A percentile compares a stretch with the other conserved stretches of the same genome.
Conservation (phyloP, 35 echinoderm and acorn worm genomes). For the Strongylocentrotus purpuratus region DNA sequence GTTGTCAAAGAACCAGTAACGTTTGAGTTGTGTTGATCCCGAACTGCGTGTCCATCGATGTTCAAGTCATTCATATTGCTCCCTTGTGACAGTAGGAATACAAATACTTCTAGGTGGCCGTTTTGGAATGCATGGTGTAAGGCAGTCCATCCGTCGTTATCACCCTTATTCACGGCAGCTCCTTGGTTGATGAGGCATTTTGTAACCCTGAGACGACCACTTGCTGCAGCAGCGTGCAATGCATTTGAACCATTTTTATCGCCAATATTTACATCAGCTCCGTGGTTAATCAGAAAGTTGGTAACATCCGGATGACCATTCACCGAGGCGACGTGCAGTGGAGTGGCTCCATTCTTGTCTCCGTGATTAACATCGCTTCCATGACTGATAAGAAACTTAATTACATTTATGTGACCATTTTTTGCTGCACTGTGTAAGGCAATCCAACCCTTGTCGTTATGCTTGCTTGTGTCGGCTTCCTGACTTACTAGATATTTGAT, state of each 20-base stretch:
- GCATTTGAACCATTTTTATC: background rate
- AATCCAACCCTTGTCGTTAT: background rate
- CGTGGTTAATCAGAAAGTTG: background rate
- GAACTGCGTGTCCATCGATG: background rate
- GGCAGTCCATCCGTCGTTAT: background rate
- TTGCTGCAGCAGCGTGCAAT: background rate
- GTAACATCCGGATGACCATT: background rate
- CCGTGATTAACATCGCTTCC: too few species aligned
- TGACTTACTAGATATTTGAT: background rate
- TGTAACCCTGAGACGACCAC: background rate
- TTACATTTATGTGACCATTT: too few species aligned
- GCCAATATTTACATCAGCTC: background rate
- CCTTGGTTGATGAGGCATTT: background rate
- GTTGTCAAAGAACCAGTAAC: too few species aligned
- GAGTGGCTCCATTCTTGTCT: too few species aligned
- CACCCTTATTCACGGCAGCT: background rate
- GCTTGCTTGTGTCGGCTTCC: background rate
- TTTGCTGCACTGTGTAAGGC: background rate
- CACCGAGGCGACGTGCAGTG: too few species aligned
- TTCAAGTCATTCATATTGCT: background rate
- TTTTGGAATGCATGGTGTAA: background rate
- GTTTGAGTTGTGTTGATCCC: background rate
- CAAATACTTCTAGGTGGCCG: background rate
- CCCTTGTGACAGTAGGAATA: background rate
- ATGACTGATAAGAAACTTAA: too few species aligned